These are phyloP conservation scores for Mylabris phalerata DNA, from an alignment of 1,140 invertebrate genomes.

Conservation along the genomic window DNA sequence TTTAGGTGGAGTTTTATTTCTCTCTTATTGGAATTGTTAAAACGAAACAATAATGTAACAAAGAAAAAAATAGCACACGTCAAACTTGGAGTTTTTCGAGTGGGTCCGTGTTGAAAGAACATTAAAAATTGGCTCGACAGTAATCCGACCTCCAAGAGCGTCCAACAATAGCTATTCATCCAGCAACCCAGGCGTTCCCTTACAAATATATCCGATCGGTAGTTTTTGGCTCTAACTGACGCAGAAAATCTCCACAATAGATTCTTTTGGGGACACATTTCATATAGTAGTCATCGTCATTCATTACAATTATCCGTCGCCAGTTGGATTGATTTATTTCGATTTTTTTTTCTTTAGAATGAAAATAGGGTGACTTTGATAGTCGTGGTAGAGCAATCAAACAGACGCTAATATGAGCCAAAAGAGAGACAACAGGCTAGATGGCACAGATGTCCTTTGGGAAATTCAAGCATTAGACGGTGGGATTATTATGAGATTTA, in stretches of 20 bases:
- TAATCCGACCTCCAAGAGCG: slow-evolving; percentile 13
- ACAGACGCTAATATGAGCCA: slow-evolving; percentile 5
- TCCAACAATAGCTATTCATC: slow-evolving; percentile 12
- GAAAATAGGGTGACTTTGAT: slow-evolving; percentile 1
- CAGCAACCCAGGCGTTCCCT: slow-evolving; percentile 3
- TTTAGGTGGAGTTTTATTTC: too few relatives aligned
- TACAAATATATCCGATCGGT: slow-evolving; percentile 6
- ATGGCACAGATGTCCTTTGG: slow-evolving; percentile 13
- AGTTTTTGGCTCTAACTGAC: slow-evolving; percentile 6
- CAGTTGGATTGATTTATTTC: slow-evolving; percentile 12
- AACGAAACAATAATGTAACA: too few relatives aligned
- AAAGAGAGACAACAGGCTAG: slow-evolving; percentile 1
- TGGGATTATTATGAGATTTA: slow-evolving; percentile 15
- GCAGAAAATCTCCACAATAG: slow-evolving; percentile 13
- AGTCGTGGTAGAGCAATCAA: slow-evolving; percentile 5
- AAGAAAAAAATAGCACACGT: too few relatives aligned
- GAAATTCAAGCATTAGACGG: slow-evolving; percentile 12
- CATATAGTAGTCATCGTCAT: slow-evolving; percentile 7
- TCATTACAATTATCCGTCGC: slow-evolving; percentile 9
- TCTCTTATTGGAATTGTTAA: too few relatives aligned
- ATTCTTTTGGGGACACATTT: neutral
- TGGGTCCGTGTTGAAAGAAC: slow-evolving; percentile 1
- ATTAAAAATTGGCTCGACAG: slow-evolving; percentile 14
- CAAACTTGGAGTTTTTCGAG: too few relatives aligned
- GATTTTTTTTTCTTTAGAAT: too few relatives aligned